phyloP scores from a whole-genome alignment of 2,888 invertebrate species.

The Ernsta delagoae region DNA sequence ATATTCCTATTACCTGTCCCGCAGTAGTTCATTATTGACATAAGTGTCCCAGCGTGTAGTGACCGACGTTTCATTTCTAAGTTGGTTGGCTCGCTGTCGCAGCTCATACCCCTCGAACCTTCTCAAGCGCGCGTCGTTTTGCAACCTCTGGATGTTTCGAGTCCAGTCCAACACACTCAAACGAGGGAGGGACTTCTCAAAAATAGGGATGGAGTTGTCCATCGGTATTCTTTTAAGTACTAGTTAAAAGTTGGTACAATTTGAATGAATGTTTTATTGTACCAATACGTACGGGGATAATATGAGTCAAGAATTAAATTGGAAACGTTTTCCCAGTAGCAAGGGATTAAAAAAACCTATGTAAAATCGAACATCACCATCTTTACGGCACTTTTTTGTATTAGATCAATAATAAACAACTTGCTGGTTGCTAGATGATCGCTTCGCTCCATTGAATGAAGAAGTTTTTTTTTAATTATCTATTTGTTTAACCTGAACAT shows the following conservation, averaged over 20 bases:
- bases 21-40: constrained; percentile 89
- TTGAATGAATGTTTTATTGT: background rate
- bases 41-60: constrained; percentile 91
- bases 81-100: constrained; percentile 88
- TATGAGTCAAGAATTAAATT: no score
- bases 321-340: background rate
- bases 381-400: no score
- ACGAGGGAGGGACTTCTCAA: constrained; percentile 88
- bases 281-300: no score
- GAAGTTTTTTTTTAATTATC: no score
- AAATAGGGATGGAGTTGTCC: constrained; percentile 77
- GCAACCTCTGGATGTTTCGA: constrained; percentile 88
- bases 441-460: no score
- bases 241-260: background rate
- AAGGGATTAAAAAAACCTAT: no score
- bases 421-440: no score
- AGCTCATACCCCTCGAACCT: constrained; percentile 88
- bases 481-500: no score
- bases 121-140: constrained; percentile 88
- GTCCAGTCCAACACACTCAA: constrained; percentile 91
- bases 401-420: no score
- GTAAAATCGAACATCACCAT: no score
- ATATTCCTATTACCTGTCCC: constrained; percentile 83
- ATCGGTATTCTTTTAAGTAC: constrained; percentile 45
- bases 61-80: constrained; percentile 90